phyloP scores from a whole-genome alignment of 2,888 invertebrate genomes.

The Watsonalla binaria region DNA sequence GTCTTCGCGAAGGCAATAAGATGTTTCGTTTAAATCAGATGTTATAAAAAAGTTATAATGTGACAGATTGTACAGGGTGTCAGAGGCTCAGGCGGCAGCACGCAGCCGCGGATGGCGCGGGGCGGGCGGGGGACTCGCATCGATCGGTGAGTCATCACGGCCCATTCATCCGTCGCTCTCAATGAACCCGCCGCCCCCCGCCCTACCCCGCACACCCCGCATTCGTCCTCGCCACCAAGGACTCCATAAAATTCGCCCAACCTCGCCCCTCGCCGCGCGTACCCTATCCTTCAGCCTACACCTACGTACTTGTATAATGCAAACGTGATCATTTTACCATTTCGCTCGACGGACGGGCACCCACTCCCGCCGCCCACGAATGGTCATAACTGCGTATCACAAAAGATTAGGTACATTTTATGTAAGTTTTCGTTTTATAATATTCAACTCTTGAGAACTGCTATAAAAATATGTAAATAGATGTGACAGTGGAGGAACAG shows the following conservation, averaged over 20 bases:
- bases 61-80: constrained; percentile 17
- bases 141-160: constrained; percentile 73
- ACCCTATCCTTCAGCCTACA: constrained; percentile 56
- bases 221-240: constrained; percentile 62
- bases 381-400: constrained; percentile 10
- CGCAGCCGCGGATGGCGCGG: constrained; percentile 35
- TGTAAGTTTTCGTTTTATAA: neutral
- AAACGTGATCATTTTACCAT: constrained; percentile 37
- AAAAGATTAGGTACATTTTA: constrained; percentile 3
- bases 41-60: too few species aligned
- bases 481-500: too few species aligned
- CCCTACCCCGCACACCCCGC: constrained; percentile 30
- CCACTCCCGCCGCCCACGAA: constrained; percentile 34
- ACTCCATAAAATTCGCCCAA: constrained; percentile 55
- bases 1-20: too few species aligned
- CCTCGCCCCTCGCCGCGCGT: constrained; percentile 48
- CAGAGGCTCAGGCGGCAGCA: constrained; percentile 21
- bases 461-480: too few species aligned
- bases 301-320: constrained; percentile 35
- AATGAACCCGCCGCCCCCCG: constrained; percentile 63
- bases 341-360: constrained; percentile 26
- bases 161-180: constrained; percentile 75
- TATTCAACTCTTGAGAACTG: neutral
- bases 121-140: constrained; percentile 38
- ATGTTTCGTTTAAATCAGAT: too few species aligned